A percentile compares a stretch with the other conserved stretches of the same genome.
phyloP scores from a whole-genome alignment of 2,888 invertebrate species.

The Sericinus montela region DNA sequence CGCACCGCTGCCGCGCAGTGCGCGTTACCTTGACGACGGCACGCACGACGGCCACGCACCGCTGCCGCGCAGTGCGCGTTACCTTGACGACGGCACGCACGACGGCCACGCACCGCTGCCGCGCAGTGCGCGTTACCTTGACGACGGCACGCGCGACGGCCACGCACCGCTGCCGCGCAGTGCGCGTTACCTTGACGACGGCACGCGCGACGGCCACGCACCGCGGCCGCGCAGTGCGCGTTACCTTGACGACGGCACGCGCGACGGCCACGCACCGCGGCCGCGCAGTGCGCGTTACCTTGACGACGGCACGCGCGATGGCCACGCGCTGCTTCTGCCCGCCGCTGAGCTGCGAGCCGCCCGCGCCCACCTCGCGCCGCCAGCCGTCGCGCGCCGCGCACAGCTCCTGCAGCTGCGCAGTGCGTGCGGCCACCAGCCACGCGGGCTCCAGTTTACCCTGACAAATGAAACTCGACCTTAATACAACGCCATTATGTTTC shows the following conservation, averaged over 20 bases:
- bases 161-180: neutral
- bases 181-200: conserved; percentile 84
- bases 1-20: neutral
- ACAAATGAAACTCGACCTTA: neutral
- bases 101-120: conserved; percentile 83
- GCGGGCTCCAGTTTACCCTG: conserved; percentile 44
- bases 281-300: conserved; percentile 70
- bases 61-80: too few relatives aligned
- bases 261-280: neutral
- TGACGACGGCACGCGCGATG: conserved; percentile 94
- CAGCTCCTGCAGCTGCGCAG: conserved; percentile 93
- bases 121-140: conserved; percentile 79
- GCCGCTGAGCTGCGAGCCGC: conserved; percentile 93
- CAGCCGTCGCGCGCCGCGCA: conserved; percentile 85
- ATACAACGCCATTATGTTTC: neutral
- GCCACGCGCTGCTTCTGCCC: conserved; percentile 97
- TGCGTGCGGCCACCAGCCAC: conserved; percentile 82
- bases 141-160: neutral
- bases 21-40: conserved; percentile 90
- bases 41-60: conserved; percentile 94
- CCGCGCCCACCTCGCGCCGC: conserved; percentile 92
- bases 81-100: conserved; percentile 88
- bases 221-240: too few relatives aligned
- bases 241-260: too few relatives aligned
- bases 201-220: too few relatives aligned